Evolutionary conservation across 2,113 vertebrate genomes (phyloP).

Genomic region (Poeciliopsis retropinna): DNA sequence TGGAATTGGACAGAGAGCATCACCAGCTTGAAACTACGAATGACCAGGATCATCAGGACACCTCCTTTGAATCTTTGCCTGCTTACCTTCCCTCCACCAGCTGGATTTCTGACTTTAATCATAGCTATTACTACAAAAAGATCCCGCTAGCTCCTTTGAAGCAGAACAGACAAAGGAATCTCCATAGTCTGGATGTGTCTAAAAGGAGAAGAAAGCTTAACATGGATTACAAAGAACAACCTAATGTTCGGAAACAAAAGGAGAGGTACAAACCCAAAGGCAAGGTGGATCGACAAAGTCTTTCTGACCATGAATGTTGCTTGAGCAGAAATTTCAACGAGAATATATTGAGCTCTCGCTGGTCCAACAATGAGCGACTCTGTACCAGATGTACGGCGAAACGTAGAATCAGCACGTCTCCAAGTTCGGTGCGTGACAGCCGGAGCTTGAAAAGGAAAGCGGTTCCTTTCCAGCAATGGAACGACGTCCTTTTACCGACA

Average conservation of each 20-base stretch:
- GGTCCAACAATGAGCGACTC: constrained; percentile 45
- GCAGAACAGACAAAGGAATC: constrained; percentile 16
- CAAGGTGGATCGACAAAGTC: constrained; percentile 48
- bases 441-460: constrained; percentile 45
- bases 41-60: constrained; percentile 58
- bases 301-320: constrained; percentile 65
- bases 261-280: constrained; percentile 52
- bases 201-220: constrained; percentile 48
- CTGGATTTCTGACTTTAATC: constrained; percentile 74
- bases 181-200: neutral
- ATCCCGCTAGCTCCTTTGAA: constrained; percentile 51
- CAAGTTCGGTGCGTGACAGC: constrained; percentile 23
- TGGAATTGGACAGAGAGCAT: constrained; percentile 9
- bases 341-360: constrained; percentile 7
- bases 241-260: constrained; percentile 14
- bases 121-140: constrained; percentile 51
- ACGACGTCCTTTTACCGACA: constrained; percentile 30
- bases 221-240: constrained; percentile 26
- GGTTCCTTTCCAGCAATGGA: constrained; percentile 48
- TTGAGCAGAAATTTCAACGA: constrained; percentile 16
- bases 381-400: constrained; percentile 71
- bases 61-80: constrained; percentile 68
- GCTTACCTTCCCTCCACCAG: constrained; percentile 72
- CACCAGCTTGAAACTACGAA: neutral
- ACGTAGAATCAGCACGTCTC: neutral